Evolutionary conservation across 1,140 invertebrate species (phyloP), one percentile per base, ranked within the genome.

Genomic region (Drosophila albomicans): DNA sequence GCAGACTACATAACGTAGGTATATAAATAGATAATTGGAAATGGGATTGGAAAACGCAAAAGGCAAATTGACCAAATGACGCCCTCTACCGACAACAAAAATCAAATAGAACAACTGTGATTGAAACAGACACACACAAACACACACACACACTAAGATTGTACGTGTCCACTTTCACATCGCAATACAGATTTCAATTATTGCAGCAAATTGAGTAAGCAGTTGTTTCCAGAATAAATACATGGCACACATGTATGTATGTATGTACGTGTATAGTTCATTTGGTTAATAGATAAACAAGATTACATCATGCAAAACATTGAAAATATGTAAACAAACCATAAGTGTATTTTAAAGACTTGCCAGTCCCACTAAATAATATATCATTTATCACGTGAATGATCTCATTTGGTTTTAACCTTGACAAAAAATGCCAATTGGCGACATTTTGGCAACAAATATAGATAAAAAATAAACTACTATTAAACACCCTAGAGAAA

Each of bases 401-500:
- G 68, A 71, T 71, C 68, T 65, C 68, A 64, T 56, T 48, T 25
- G 20, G 2, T n/a, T 30, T 41, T 59, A 41, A 74, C 71, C 65
- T 74, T 74, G 41, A 69, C 20, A 28, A n/a, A 54, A 69, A 41
- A 30, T n/a, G n/a, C 4, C 5, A 67, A 7, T 58, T 66, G 69
- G 54, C 45, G 48, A 72, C 62, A 66, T 10, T 54, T 58, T 35
- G 6, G 13, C 46, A 56, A 48, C 2, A 10, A n/a, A 2, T 7
- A 52, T 11, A 35, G 11, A 25, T n/a, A 4, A 20, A 6, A 7
- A 16, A 25, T 16, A 4, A 5, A 15, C 16, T 35, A 15, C 30
- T 25, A 16, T 1, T 3, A 30, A 11, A 35, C 10, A 73, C 63
- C 63, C 54, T 59, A 8, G 5, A n/a, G 15, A 7, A 38, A 20